Evolutionary conservation across 1,140 invertebrate species (phyloP).

Genomic region (Lasioglossum albipes): DNA sequence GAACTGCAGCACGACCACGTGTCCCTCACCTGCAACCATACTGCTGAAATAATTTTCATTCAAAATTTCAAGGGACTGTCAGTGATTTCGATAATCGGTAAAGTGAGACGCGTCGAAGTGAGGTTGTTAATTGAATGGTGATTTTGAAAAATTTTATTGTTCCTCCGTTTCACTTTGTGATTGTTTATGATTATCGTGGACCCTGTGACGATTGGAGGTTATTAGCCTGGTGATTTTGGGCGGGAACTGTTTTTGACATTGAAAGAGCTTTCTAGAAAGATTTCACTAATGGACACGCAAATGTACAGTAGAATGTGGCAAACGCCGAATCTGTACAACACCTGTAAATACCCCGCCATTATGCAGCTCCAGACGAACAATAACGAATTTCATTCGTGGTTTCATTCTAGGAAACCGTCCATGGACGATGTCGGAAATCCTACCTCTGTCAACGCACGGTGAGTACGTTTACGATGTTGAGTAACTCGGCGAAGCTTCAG

Average conservation of each 20-base stretch:
- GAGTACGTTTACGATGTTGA: conserved; percentile 77
- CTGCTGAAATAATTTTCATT: no score
- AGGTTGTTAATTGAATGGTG: background rate
- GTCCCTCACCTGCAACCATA: background rate
- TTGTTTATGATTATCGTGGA: no score
- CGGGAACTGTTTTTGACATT: background rate
- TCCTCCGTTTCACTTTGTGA: no score
- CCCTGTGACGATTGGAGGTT: background rate
- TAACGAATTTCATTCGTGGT: conserved; percentile 80
- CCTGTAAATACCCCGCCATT: conserved; percentile 74
- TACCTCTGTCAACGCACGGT: conserved; percentile 87
- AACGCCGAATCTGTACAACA: conserved; percentile 68
- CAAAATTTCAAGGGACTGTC: no score
- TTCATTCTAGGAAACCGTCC: conserved; percentile 87
- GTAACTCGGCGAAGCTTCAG: background rate
- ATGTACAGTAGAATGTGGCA: conserved; percentile 74
- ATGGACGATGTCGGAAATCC: conserved; percentile 86
- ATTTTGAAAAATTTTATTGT: background rate
- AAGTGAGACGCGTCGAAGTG: background rate
- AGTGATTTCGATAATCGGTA: background rate
- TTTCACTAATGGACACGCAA: conserved; percentile 65
- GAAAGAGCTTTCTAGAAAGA: background rate
- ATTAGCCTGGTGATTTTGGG: background rate
- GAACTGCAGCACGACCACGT: conserved; percentile 4
- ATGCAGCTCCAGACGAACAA: conserved; percentile 75